phyloP scores from a whole-genome alignment of 2,113 vertebrate species.

The Chaetops frenatus region DNA sequence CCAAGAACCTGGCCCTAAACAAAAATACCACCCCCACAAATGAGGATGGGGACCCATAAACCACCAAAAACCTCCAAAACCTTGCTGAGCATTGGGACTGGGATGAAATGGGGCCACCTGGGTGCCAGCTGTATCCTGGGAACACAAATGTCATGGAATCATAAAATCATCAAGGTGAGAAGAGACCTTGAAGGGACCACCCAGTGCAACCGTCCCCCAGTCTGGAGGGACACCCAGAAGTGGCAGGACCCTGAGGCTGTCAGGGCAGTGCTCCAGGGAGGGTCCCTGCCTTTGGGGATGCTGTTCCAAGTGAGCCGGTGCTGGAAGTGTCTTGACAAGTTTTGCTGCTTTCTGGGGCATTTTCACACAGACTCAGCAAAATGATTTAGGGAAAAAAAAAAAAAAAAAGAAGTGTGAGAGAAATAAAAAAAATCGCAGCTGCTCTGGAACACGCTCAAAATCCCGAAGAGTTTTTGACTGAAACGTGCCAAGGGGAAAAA shows the following conservation, averaged over 20 bases:
- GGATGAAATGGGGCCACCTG: neutral
- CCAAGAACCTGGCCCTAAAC: neutral
- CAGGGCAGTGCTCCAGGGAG: fast-evolving
- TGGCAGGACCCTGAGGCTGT: neutral
- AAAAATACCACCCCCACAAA: fast-evolving
- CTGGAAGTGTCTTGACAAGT: neutral
- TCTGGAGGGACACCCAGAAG: neutral
- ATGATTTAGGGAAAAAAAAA: neutral
- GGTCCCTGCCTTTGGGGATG: neutral
- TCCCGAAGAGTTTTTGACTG: neutral
- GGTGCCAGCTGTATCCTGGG: neutral
- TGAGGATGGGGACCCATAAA: neutral
- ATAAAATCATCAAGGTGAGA: neutral
- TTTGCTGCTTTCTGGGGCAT: conserved; percentile 26
- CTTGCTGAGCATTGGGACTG: neutral
- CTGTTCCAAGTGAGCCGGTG: fast-evolving
- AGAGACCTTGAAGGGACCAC: neutral
- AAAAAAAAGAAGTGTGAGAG: neutral
- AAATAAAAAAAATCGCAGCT: conserved; percentile 29
- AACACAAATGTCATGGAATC: neutral
- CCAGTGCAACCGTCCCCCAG: neutral
- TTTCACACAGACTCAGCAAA: conserved; percentile 55
- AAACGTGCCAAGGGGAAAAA: neutral
- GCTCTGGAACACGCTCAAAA: conserved; percentile 29
- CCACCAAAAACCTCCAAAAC: neutral